These are phyloP conservation scores for Leptinotarsa defecta DNA, from an alignment of 1,140 invertebrate species.

Conservation along the genomic window DNA sequence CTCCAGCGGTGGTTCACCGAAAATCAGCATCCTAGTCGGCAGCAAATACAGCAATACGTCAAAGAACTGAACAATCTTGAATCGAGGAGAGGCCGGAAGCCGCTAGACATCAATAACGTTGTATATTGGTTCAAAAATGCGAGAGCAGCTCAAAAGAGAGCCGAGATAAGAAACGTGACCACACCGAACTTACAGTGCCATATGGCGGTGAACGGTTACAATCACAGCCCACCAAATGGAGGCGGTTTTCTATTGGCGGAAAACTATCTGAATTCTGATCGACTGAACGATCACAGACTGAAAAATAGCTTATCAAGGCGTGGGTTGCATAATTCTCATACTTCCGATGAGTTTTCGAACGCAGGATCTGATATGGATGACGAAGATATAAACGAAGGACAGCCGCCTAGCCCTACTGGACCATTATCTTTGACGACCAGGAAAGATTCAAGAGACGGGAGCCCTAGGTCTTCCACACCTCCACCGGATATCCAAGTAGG, in stretches of 20 bases:
- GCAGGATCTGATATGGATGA: conserved; percentile 67
- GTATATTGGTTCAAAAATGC: conserved; percentile 99
- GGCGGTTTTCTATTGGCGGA: conserved; percentile 60
- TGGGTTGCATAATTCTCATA: conserved; percentile 59
- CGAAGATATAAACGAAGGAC: conserved; percentile 61
- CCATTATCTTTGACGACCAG: conserved; percentile 69
- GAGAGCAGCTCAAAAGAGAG: conserved; percentile 89
- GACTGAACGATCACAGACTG: conserved; percentile 56
- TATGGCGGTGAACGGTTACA: conserved; percentile 65
- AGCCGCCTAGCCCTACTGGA: conserved; percentile 66
- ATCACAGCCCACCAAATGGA: conserved; percentile 65
- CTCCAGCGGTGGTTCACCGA: conserved; percentile 94
- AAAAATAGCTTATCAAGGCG: conserved; percentile 59
- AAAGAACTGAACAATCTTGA: conserved; percentile 90
- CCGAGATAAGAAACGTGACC: conserved; percentile 69
- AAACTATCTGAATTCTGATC: conserved; percentile 60
- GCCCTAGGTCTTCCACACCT: conserved; percentile 46
- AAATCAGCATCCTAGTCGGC: conserved; percentile 92
- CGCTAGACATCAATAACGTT: conserved; percentile 95
- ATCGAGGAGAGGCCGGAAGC: conserved; percentile 88
- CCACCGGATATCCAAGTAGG: conserved; percentile 52
- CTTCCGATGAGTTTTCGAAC: conserved; percentile 65
- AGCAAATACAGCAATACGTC: conserved; percentile 94
- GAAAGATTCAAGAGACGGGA: conserved; percentile 53
- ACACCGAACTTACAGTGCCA: conserved; percentile 60